Conservation (phyloP, 2,888 invertebrate species). For the Andrena chrysosceles region DNA sequence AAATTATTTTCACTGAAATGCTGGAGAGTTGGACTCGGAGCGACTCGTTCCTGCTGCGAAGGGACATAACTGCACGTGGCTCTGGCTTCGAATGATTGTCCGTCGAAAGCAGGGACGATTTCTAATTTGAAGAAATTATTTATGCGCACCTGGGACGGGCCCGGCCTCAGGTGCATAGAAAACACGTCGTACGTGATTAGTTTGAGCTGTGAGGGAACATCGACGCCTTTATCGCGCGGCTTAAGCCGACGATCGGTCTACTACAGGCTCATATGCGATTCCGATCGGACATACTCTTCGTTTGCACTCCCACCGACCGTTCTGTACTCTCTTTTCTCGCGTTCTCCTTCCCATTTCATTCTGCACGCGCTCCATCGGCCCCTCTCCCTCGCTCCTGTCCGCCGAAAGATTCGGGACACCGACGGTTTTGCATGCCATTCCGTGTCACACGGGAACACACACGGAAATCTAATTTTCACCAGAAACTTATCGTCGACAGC, state of each 20-base stretch:
- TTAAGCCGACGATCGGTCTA: slow-evolving; percentile 28
- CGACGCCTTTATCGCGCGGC: slow-evolving; percentile 49
- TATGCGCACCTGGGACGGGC: slow-evolving; percentile 1
- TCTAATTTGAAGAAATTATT: slow-evolving; percentile 61
- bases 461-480: slow-evolving; percentile 82
- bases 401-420: slow-evolving; percentile 78
- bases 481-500: slow-evolving; percentile 37
- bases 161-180: slow-evolving; percentile 55
- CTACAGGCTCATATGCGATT: slow-evolving; percentile 72
- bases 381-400: slow-evolving; percentile 42
- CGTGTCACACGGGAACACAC: slow-evolving; percentile 78
- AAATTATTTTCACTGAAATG: slow-evolving; percentile 70
- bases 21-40: not conserved
- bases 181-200: slow-evolving; percentile 65
- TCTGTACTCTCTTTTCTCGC: slow-evolving; percentile 61
- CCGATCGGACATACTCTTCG: slow-evolving; percentile 66
- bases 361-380: not conserved
- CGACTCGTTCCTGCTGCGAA: not conserved
- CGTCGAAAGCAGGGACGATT: slow-evolving; percentile 49
- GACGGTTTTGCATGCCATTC: slow-evolving; percentile 79
- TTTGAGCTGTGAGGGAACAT: slow-evolving; percentile 49
- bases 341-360: slow-evolving; percentile 61
- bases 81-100: not conserved
- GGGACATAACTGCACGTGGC: not conserved
- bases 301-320: slow-evolving; percentile 65